Conservation (phyloP, 2,888 invertebrate species). For the Biston betularia region DNA sequence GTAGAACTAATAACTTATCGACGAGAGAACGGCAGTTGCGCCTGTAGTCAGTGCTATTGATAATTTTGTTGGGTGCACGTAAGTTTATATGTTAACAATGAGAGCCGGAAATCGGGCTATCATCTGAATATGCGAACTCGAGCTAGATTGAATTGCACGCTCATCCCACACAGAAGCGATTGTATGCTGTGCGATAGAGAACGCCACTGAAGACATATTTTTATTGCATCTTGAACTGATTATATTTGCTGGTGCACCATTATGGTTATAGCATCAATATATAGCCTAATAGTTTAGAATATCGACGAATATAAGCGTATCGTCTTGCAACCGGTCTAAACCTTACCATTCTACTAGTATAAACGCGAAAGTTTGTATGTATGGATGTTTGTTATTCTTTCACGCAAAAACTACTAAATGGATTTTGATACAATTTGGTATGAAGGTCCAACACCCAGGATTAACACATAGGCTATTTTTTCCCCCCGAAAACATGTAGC, state of each 20-base stretch:
- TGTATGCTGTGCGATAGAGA: neutral
- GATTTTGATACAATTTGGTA: too few species aligned
- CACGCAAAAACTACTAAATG: too few species aligned
- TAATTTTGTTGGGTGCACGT: neutral
- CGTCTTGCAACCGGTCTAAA: too few species aligned
- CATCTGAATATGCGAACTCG: conserved; percentile 20
- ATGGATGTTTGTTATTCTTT: too few species aligned
- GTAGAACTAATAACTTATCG: neutral
- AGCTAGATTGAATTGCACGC: conserved; percentile 23
- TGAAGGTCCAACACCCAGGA: too few species aligned
- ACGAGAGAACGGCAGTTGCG: neutral
- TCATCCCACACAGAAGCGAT: conserved; percentile 10
- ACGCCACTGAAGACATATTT: neutral
- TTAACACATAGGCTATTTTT: too few species aligned
- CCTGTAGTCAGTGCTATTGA: neutral
- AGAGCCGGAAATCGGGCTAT: conserved; percentile 30
- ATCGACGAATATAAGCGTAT: too few species aligned
- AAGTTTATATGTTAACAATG: conserved; percentile 21
- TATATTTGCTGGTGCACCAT: neutral
- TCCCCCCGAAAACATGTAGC: too few species aligned
- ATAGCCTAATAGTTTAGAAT: too few species aligned
- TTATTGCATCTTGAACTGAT: neutral
- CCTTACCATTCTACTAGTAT: too few species aligned
- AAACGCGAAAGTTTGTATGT: too few species aligned
- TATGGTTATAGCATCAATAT: neutral